Percentiles rank a stretch among this genome's conserved stretches.
phyloP scores from a whole-genome alignment of 92 coral and sea anemone genomes.

The Virgularia gustaviana region DNA sequence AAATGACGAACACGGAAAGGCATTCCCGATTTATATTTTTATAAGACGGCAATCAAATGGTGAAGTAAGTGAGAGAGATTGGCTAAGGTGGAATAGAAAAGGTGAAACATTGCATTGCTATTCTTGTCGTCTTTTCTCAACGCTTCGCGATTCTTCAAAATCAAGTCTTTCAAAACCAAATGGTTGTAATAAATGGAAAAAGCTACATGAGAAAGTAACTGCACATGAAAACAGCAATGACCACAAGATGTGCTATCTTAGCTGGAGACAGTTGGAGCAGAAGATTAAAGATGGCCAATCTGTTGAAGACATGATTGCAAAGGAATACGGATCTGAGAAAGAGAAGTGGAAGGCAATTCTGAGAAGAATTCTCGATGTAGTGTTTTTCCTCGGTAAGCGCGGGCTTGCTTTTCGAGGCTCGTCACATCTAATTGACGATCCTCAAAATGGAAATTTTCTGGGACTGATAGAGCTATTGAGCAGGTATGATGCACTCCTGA shows the following conservation, averaged over 20 bases:
- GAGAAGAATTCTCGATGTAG: slow-evolving; percentile 9
- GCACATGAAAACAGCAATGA: slow-evolving; percentile 12
- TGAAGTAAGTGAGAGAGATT: slow-evolving; percentile 7
- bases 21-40: slow-evolving; percentile 17
- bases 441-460: slow-evolving; percentile 14
- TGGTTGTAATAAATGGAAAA: slow-evolving; percentile 17
- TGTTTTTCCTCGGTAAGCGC: slow-evolving; percentile 13
- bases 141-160: slow-evolving; percentile 6
- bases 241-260: slow-evolving; percentile 18
- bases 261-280: slow-evolving; percentile 14
- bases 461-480: slow-evolving; percentile 17
- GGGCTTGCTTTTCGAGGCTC: slow-evolving; percentile 16
- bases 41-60: slow-evolving; percentile 2
- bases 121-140: slow-evolving; percentile 10
- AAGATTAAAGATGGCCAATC: slow-evolving; percentile 13
- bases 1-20: slow-evolving; percentile 4
- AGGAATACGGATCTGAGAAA: not conserved
- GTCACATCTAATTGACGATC: slow-evolving; percentile 17
- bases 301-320: not conserved
- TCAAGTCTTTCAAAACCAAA: slow-evolving; percentile 10
- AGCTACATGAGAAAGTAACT: slow-evolving; percentile 12
- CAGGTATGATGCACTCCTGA: slow-evolving; percentile 18
- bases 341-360: slow-evolving; percentile 12
- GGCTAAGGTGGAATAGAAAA: slow-evolving; percentile 9
- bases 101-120: not conserved